Conservation (phyloP, 2,888 invertebrate species). For the Macrosoma leucophasiata region DNA sequence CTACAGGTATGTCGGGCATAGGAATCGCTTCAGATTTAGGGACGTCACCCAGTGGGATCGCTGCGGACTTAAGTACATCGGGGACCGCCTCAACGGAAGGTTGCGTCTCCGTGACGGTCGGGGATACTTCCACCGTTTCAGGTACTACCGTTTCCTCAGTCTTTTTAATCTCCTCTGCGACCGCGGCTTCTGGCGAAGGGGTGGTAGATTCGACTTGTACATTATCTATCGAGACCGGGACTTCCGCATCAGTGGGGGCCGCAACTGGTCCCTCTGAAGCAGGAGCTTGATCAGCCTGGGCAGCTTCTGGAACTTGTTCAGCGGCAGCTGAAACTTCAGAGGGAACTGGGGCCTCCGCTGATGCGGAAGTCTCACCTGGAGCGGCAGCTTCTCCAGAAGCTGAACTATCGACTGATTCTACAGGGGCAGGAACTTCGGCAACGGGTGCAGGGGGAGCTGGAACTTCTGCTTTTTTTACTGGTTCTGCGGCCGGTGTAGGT, state of each 20-base stretch:
- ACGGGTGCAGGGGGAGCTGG: slow-evolving; percentile 11
- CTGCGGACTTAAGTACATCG: too few relatives aligned
- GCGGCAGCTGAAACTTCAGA: slow-evolving; percentile 16
- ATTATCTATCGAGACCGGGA: slow-evolving; percentile 21
- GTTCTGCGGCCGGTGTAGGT: background rate
- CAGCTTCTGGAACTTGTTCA: slow-evolving; percentile 5
- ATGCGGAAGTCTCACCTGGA: too few relatives aligned
- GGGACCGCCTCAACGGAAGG: too few relatives aligned
- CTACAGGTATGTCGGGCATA: background rate
- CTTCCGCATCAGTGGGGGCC: too few relatives aligned
- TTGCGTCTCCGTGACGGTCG: slow-evolving; percentile 2
- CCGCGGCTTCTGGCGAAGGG: too few relatives aligned
- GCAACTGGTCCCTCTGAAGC: slow-evolving; percentile 19
- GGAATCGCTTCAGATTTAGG: too few relatives aligned
- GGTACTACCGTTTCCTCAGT: too few relatives aligned
- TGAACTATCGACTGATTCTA: slow-evolving; percentile 16
- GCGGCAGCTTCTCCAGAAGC: slow-evolving; percentile 19
- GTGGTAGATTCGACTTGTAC: slow-evolving; percentile 23
- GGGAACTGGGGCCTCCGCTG: slow-evolving; percentile 14
- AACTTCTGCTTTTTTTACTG: slow-evolving; percentile 7
- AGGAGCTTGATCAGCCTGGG: slow-evolving; percentile 18
- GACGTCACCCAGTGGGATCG: too few relatives aligned
- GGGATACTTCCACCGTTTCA: slow-evolving; percentile 5
- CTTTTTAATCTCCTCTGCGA: too few relatives aligned
- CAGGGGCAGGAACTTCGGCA: slow-evolving; percentile 17